Percentiles rank a stretch among this genome's conserved stretches.
Conservation (phyloP, 2,797 vertebrate species). For the Danio jaintianensis region DNA sequence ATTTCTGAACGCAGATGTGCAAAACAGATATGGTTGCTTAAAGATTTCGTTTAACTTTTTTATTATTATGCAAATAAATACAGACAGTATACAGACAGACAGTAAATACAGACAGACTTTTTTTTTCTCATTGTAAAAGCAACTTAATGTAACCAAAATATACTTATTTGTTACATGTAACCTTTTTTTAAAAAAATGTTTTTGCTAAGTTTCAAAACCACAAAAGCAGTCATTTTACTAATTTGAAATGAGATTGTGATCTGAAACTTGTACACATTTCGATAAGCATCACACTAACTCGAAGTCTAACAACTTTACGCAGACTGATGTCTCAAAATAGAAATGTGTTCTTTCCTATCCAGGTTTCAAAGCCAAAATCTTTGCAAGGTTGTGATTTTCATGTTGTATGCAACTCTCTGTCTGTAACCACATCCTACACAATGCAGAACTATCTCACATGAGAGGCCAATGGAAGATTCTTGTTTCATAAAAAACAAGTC, state of each 20-base stretch:
- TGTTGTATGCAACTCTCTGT: not conserved
- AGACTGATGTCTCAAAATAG: not conserved
- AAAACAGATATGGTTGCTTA: too few species aligned
- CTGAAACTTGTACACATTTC: not conserved
- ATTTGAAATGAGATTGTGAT: not conserved
- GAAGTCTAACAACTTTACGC: not conserved
- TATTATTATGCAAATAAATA: too few species aligned
- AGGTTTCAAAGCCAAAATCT: not conserved
- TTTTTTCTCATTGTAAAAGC: too few species aligned
- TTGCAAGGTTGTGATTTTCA: not conserved
- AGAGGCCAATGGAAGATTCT: not conserved
- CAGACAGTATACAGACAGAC: too few species aligned
- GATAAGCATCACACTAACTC: not conserved
- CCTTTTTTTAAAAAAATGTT: too few species aligned
- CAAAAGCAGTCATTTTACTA: too few species aligned
- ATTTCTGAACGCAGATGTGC: not conserved
- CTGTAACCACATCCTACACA: conserved; percentile 34
- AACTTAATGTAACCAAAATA: too few species aligned
- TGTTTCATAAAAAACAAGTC: not conserved
- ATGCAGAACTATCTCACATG: not conserved
- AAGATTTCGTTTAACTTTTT: too few species aligned
- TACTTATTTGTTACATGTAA: too few species aligned
- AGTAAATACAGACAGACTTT: too few species aligned
- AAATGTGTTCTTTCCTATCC: not conserved
- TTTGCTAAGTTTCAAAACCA: too few species aligned